Conservation (phyloP, 2,888 invertebrate genomes). For the Acanthoscelides obtectus region DNA sequence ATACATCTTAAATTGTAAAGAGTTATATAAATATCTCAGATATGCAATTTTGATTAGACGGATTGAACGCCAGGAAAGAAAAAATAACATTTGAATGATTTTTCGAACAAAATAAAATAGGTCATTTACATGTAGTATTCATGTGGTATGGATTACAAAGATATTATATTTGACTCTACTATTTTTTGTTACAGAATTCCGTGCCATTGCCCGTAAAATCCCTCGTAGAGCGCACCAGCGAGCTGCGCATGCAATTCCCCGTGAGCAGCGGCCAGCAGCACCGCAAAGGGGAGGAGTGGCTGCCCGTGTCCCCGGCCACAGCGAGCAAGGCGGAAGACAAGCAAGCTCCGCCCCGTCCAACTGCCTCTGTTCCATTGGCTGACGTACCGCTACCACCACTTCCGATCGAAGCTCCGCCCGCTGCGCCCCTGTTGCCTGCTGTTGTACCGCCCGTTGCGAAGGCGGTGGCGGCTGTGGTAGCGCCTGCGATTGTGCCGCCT, state of each 20-base stretch:
- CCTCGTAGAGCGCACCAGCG: constrained; percentile 67
- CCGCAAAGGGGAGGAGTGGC: constrained; percentile 81
- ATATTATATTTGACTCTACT: no score
- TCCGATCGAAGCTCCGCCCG: constrained; percentile 27
- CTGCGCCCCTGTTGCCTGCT: not conserved
- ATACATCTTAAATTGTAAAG: no score
- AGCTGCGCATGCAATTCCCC: constrained; percentile 83
- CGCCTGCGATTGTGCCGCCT: constrained; percentile 44
- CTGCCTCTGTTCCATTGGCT: constrained; percentile 1
- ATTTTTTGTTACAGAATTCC: constrained; percentile 47
- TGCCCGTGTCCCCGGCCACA: constrained; percentile 64
- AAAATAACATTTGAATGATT: no score
- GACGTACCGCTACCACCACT: constrained; percentile 19
- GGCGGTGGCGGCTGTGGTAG: not conserved
- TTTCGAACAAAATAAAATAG: no score
- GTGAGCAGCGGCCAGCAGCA: constrained; percentile 93
- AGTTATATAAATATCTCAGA: no score
- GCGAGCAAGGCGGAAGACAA: constrained; percentile 32
- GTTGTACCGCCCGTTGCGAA: not conserved
- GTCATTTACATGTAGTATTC: no score
- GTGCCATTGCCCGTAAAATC: constrained; percentile 64
- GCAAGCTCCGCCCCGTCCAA: constrained; percentile 39
- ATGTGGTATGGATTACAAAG: no score
- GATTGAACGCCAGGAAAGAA: no score
- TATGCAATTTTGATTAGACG: no score